Percentiles rank a stretch among this genome's conserved stretches.
These are phyloP conservation scores for Macropodus opercularis DNA, from an alignment of 2,797 vertebrate genomes.

Conservation along the genomic window DNA sequence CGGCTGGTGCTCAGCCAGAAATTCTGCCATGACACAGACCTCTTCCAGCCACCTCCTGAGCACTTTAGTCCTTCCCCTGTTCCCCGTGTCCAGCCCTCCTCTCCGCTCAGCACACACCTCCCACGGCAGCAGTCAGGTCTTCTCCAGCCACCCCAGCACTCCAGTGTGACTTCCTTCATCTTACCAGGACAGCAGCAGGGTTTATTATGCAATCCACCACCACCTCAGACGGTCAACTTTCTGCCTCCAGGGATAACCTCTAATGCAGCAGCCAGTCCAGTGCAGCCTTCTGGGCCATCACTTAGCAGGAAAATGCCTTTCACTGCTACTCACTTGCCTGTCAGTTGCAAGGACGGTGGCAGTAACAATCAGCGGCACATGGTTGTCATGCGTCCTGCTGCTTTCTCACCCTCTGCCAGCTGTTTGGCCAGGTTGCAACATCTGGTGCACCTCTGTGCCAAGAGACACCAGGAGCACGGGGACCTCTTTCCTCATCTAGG, in stretches of 20 bases:
- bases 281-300: constrained; percentile 85
- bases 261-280: constrained; percentile 86
- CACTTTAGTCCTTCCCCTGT: constrained; percentile 93
- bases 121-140: constrained; percentile 78
- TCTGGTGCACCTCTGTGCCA: constrained; percentile 95
- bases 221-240: constrained; percentile 93
- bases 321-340: constrained; percentile 77
- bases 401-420: constrained; percentile 89
- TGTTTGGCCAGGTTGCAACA: constrained; percentile 94
- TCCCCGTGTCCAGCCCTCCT: constrained; percentile 77
- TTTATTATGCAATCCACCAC: constrained; percentile 96
- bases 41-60: constrained; percentile 90
- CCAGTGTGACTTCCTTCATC: constrained; percentile 78
- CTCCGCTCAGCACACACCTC: constrained; percentile 81
- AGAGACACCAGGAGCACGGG: constrained; percentile 89
- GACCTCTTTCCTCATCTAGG: constrained; percentile 98
- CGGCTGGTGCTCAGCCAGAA: constrained; percentile 91
- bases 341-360: constrained; percentile 77
- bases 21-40: constrained; percentile 84
- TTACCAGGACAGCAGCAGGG: constrained; percentile 87
- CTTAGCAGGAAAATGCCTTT: constrained; percentile 87
- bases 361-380: constrained; percentile 80
- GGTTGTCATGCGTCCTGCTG: constrained; percentile 91
- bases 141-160: constrained; percentile 83
- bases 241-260: constrained; percentile 89